Evolutionary conservation across 1,140 invertebrate genomes (phyloP).

Genomic region (Bemisia tabaci): DNA sequence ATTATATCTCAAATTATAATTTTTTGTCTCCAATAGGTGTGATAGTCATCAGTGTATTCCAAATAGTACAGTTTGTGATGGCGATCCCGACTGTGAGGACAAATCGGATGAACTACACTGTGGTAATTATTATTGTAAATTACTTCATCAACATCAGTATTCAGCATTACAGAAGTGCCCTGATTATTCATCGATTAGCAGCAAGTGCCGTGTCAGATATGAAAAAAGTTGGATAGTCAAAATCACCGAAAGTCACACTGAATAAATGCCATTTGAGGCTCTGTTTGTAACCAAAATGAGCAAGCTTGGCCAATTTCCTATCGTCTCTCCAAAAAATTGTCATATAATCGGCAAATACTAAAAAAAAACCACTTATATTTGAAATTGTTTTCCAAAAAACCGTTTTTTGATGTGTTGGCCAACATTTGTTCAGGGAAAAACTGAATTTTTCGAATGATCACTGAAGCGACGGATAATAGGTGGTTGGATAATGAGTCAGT

Average conservation of each 20-base stretch:
- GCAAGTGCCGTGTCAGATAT: not conserved
- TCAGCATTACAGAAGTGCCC: not conserved
- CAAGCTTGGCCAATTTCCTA: not conserved
- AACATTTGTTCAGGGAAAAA: no score
- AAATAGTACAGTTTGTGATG: constrained; percentile 35
- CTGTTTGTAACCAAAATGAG: no score
- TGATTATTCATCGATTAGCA: not conserved
- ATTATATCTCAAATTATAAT: no score
- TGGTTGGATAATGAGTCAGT: no score
- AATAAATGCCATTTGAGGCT: not conserved
- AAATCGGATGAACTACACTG: constrained; percentile 34
- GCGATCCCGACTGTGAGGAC: constrained; percentile 36
- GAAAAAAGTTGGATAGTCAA: not conserved
- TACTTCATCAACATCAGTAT: not conserved
- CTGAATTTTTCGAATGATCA: no score
- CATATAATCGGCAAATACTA: no score
- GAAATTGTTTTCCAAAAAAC: no score
- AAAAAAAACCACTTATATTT: no score
- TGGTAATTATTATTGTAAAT: constrained; percentile 18
- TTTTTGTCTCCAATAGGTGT: constrained; percentile 27
- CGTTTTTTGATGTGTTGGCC: no score
- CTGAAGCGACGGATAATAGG: no score
- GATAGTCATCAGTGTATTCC: constrained; percentile 35
- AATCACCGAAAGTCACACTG: not conserved
- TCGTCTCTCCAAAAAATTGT: not conserved